phyloP scores from a whole-genome alignment of 2,888 invertebrate genomes.

The Caenorhabditis virilis region DNA sequence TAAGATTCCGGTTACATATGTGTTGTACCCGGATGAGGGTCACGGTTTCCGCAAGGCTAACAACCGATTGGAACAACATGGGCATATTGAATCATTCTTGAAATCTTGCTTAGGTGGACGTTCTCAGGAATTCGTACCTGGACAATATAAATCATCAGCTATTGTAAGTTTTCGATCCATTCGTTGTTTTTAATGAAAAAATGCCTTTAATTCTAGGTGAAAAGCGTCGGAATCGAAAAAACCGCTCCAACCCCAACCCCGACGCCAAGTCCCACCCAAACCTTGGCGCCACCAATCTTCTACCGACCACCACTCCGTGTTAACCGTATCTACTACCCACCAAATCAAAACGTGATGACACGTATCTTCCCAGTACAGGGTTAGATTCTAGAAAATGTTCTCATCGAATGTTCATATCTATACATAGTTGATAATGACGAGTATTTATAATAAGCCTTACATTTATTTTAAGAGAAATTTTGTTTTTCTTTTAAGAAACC shows the following conservation, averaged over 20 bases:
- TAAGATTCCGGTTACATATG: constrained; percentile 65
- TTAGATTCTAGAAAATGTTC: too few species aligned
- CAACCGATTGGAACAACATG: constrained; percentile 60
- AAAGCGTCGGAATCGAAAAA: constrained; percentile 37
- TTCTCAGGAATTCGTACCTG: constrained; percentile 59
- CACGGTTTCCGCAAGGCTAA: constrained; percentile 61
- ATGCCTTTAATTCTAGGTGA: constrained; percentile 24
- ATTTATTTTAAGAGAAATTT: too few species aligned
- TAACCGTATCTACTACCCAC: constrained; percentile 23
- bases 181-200: neutral
- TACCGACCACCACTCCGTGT: constrained; percentile 37
- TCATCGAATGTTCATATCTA: too few species aligned
- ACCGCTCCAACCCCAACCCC: constrained; percentile 5
- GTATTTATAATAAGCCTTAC: too few species aligned
- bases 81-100: constrained; percentile 65
- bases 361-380: constrained; percentile 44
- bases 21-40: constrained; percentile 66
- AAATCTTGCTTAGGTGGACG: constrained; percentile 60
- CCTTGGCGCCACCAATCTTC: constrained; percentile 48
- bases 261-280: constrained; percentile 14
- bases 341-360: constrained; percentile 26
- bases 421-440: too few species aligned
- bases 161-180: constrained; percentile 44
- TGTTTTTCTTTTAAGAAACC: too few species aligned
- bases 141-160: constrained; percentile 65